Evolutionary conservation across 2,797 vertebrate species (phyloP).

Genomic region (Hephaestus fuliginosus): DNA sequence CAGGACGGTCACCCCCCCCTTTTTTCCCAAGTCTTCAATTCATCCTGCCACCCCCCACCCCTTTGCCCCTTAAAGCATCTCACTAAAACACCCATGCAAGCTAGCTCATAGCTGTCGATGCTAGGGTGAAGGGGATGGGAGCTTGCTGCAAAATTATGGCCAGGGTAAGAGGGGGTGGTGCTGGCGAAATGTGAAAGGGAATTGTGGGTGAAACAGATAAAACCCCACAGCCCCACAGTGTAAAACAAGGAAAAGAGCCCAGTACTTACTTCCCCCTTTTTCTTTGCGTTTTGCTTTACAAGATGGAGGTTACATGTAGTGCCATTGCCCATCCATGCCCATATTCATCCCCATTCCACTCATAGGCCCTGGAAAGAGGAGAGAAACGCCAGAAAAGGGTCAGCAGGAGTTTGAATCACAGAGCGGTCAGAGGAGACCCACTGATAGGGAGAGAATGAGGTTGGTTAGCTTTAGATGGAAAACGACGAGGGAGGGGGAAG

Average conservation of each 20-base stretch:
- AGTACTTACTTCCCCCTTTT: constrained; percentile 98
- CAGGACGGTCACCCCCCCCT: constrained; percentile 79
- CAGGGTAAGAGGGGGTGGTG: constrained; percentile 31
- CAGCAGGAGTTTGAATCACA: constrained; percentile 83
- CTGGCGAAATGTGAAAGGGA: constrained; percentile 59
- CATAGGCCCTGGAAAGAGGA: constrained; percentile 90
- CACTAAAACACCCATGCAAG: constrained; percentile 50
- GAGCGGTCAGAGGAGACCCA: constrained; percentile 74
- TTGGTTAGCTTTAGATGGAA: constrained; percentile 67
- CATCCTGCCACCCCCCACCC: constrained; percentile 39
- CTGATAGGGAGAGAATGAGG: constrained; percentile 54
- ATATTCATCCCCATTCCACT: constrained; percentile 95
- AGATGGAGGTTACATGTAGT: constrained; percentile 92
- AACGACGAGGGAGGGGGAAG: constrained; percentile 46
- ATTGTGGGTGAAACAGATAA: constrained; percentile 43
- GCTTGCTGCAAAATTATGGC: constrained; percentile 31
- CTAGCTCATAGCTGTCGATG: constrained; percentile 42
- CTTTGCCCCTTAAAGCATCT: constrained; percentile 48
- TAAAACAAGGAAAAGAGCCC: constrained; percentile 86
- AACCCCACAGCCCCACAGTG: constrained; percentile 55
- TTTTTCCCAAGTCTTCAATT: constrained; percentile 72
- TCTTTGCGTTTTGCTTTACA: constrained; percentile 91
- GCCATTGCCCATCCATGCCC: constrained; percentile 94
- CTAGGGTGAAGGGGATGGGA: constrained; percentile 10
- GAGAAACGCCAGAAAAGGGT: constrained; percentile 88